A percentile compares a stretch with the other conserved stretches of the same genome.
These are phyloP conservation scores for Chrysotoxum bicinctum DNA, from an alignment of 2,888 invertebrate species.

Conservation along the genomic window DNA sequence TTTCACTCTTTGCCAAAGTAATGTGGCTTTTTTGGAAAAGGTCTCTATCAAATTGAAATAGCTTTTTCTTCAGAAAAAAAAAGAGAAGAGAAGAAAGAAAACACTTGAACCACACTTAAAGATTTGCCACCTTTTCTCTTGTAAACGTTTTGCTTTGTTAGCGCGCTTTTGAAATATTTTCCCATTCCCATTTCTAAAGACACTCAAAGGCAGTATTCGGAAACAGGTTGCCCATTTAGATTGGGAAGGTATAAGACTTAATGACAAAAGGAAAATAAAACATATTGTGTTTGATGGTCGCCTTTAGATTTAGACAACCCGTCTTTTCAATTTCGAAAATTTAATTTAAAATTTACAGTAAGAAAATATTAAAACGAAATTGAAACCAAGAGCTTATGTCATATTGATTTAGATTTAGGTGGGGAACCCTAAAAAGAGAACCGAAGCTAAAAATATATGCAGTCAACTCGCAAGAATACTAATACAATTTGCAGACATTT, in stretches of 20 bases:
- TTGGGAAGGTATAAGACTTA: constrained; percentile 5
- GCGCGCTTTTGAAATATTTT: background rate
- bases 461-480: too few species aligned
- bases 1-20: background rate
- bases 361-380: too few species aligned
- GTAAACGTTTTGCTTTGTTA: background rate
- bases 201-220: background rate
- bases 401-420: too few species aligned
- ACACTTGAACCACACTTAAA: constrained; percentile 2
- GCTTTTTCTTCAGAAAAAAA: background rate
- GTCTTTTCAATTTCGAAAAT: background rate
- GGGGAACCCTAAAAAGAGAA: too few species aligned
- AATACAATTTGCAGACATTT: too few species aligned
- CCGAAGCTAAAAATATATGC: too few species aligned
- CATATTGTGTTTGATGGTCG: background rate
- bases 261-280: constrained; percentile 1
- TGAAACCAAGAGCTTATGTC: too few species aligned
- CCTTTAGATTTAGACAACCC: too few species aligned
- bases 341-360: background rate
- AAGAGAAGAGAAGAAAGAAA: background rate
- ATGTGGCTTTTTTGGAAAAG: background rate
- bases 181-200: background rate
- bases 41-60: constrained; percentile 1
- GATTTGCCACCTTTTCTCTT: constrained; percentile 17
- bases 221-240: constrained; percentile 20